Conservation (phyloP, 2,888 invertebrate species). For the Amaurobius ferox region DNA sequence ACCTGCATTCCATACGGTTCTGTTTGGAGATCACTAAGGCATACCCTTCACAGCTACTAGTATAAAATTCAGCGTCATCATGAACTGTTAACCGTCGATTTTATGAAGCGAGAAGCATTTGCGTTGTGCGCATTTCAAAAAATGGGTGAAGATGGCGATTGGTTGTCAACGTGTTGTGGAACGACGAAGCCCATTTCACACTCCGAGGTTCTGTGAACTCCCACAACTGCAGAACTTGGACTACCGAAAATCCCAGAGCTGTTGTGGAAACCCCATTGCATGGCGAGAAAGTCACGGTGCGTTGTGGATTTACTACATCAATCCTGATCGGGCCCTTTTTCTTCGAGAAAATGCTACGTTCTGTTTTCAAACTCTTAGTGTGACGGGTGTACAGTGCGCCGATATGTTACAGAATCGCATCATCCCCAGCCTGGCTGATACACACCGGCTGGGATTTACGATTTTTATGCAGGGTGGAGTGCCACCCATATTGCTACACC, state of each 20-base stretch:
- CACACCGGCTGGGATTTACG: conserved; percentile 2
- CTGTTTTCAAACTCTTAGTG: neutral
- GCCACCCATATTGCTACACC: no score
- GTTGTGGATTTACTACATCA: conserved; percentile 9
- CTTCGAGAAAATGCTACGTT: neutral
- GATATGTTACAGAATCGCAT: conserved; percentile 7
- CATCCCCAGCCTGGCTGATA: neutral
- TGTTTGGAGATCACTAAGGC: conserved; percentile 3
- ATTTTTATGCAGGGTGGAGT: no score
- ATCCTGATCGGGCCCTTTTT: neutral
- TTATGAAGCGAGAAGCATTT: neutral
- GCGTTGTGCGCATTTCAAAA: conserved; percentile 20
- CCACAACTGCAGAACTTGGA: conserved; percentile 17
- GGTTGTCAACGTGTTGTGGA: neutral
- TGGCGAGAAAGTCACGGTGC: conserved; percentile 13
- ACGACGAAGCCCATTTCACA: neutral
- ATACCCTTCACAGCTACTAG: neutral
- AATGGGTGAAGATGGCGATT: conserved; percentile 10
- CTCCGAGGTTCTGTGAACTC: conserved; percentile 9
- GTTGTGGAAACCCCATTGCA: conserved; percentile 14
- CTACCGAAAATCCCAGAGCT: conserved; percentile 8
- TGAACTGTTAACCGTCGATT: conserved; percentile 6
- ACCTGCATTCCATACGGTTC: neutral
- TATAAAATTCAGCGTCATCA: neutral
- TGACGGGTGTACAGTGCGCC: neutral